Evolutionary conservation across 2,113 vertebrate species (phyloP).

Genomic region (Xerus inauris): DNA sequence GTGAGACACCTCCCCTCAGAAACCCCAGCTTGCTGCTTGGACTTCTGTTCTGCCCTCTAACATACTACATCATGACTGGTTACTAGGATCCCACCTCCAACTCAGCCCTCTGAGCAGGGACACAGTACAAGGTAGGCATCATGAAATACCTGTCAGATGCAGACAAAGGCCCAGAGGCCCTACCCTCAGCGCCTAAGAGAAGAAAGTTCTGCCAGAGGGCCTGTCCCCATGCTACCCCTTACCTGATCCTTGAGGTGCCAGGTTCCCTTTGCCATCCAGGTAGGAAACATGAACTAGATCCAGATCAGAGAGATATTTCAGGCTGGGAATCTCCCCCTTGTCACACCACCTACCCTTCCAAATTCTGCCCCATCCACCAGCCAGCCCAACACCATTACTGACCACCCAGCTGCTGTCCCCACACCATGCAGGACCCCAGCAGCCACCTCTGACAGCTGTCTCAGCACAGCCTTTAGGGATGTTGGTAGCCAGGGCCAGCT

Average conservation of each 20-base stretch:
- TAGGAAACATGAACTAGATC: slow-evolving; percentile 93
- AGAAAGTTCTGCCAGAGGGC: not conserved
- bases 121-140: not conserved
- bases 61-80: not conserved
- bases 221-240: not conserved
- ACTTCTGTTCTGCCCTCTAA: not conserved
- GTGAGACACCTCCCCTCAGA: not conserved
- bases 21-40: not conserved
- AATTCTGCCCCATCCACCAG: not conserved
- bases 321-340: rapidly evolving
- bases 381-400: not conserved
- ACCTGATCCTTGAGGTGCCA: slow-evolving; percentile 94
- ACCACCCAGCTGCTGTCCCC: not conserved
- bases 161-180: not conserved
- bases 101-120: not conserved
- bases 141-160: not conserved
- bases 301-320: not conserved
- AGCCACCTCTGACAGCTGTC: slow-evolving; percentile 90
- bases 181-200: not conserved
- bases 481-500: slow-evolving; percentile 93
- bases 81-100: not conserved
- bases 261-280: slow-evolving; percentile 94
- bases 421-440: rapidly evolving
- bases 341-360: no score
- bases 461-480: slow-evolving; percentile 94